Base-by-base conservation (phyloP, 2,888 invertebrate species). In the Idaea aversata region DNA sequence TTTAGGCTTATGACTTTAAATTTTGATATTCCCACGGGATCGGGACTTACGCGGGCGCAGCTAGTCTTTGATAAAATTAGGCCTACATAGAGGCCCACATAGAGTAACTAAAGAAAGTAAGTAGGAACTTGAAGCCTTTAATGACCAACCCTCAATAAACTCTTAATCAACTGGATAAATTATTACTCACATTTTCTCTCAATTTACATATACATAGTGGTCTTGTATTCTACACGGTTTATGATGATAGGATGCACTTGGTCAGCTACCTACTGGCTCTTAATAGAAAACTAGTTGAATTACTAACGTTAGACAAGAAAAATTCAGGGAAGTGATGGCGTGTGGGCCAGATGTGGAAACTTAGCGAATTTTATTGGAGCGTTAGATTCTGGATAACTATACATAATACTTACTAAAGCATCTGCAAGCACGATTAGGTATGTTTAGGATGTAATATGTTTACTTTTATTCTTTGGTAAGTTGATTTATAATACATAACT, bases 141-240 rank as follows among this genome's bases (percentile, higher is more conserved):
- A 47, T 7, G 47, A 47, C 13, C 47, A 47, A 47, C 47, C 47
- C 47, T 47, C 13, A 47, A 58, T 58, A 58, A 16, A 58, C 47
- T 47, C 25, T 25, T 25, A 15, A 15, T 15, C 7, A 58, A 15
- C 16, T 58, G 58, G 5, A 5, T 65, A 67, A 78, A 84, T 84
- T 83, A 81, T 77, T 76, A 73, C 70, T 73, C 77, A 79, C 72
- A 85, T 85, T 87, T 87, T 87, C 86, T 80, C 86, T 77, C 77
- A 73, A 87, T 87, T 86, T 84, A 79, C 87, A 87, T 87, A 82
- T 76, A 81, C 78, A 82, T 75, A 81, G 76, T 72, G 70, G 68
- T 65, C 7, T 47, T 10, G 13, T 47, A 47, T 47, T 47, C 5
- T 47, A 47, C 13, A 47, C 47, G 47, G 47, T 47, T 47, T 47